These are phyloP conservation scores for Perca flavescens DNA, from an alignment of 2,113 vertebrate genomes.

Conservation along the genomic window DNA sequence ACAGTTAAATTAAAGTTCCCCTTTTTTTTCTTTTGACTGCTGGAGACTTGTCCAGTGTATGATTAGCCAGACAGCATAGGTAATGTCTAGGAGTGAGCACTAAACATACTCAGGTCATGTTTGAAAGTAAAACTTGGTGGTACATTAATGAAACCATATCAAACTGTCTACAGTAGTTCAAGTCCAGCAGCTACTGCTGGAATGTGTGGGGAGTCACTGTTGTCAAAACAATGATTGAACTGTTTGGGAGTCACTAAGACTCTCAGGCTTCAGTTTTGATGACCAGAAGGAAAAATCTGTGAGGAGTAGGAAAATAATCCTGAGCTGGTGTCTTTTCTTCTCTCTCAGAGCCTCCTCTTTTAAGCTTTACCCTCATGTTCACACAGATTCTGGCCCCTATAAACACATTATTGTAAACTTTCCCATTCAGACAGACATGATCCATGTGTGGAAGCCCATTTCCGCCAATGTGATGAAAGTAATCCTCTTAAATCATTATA, in stretches of 20 bases:
- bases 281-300: conserved; percentile 23
- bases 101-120: not conserved
- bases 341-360: conserved; percentile 3
- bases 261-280: conserved; percentile 19
- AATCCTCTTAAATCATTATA: too few species aligned
- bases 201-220: conserved; percentile 67
- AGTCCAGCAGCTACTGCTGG: conserved; percentile 40
- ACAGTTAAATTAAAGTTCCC: not conserved
- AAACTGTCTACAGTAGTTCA: conserved; percentile 10
- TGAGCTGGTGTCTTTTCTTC: not conserved
- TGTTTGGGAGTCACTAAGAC: conserved; percentile 67
- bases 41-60: not conserved
- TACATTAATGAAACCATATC: conserved; percentile 27
- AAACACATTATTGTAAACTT: conserved; percentile 8
- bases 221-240: conserved; percentile 70
- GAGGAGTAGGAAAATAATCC: conserved; percentile 23
- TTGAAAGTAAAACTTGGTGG: conserved; percentile 3
- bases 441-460: too few species aligned
- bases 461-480: too few species aligned
- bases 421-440: not conserved
- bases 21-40: not conserved
- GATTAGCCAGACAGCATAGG: conserved; percentile 37
- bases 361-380: conserved; percentile 21
- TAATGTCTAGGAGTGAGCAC: not conserved
- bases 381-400: conserved; percentile 22